Percentiles rank a stretch among this genome's conserved stretches.
Conservation (phyloP, 2,113 vertebrate species). For the Peromyscus californicus region DNA sequence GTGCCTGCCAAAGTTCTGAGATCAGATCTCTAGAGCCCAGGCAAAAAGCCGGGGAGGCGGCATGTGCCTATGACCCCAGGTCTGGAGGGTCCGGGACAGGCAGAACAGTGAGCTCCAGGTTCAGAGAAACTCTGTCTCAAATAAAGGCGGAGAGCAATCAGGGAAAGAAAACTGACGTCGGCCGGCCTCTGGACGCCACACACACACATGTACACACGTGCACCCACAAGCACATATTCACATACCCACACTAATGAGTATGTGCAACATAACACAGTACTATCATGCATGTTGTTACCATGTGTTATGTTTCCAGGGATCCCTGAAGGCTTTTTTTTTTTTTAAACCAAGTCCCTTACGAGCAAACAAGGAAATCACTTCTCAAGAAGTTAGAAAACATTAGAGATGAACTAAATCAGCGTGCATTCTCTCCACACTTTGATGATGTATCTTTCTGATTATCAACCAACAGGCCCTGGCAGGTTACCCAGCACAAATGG, state of each 20-base stretch:
- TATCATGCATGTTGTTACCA: not conserved
- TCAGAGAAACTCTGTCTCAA: not conserved
- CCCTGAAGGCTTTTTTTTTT: not conserved
- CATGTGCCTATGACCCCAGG: not conserved
- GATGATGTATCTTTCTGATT: not conserved
- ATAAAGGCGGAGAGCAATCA: not conserved
- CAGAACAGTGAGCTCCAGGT: not conserved
- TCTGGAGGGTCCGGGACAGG: too few species aligned
- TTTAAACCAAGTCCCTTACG: not conserved
- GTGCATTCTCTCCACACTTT: too few species aligned
- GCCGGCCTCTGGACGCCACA: not conserved
- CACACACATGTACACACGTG: too few species aligned
- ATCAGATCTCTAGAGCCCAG: not conserved
- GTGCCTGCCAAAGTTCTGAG: not conserved
- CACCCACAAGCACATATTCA: too few species aligned
- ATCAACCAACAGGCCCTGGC: not conserved
- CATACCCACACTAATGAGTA: not conserved
- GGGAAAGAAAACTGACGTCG: too few species aligned
- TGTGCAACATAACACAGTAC: not conserved
- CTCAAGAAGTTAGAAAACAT: not conserved
- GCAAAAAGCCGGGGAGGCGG: not conserved
- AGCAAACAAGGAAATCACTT: not conserved
- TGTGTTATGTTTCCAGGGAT: accelerated
- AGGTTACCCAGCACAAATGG: not conserved
- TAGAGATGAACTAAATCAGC: not conserved